Percentiles rank a stretch among this genome's conserved stretches.
phyloP scores from a whole-genome alignment of 2,113 vertebrate genomes.

The Silurus asotus region DNA sequence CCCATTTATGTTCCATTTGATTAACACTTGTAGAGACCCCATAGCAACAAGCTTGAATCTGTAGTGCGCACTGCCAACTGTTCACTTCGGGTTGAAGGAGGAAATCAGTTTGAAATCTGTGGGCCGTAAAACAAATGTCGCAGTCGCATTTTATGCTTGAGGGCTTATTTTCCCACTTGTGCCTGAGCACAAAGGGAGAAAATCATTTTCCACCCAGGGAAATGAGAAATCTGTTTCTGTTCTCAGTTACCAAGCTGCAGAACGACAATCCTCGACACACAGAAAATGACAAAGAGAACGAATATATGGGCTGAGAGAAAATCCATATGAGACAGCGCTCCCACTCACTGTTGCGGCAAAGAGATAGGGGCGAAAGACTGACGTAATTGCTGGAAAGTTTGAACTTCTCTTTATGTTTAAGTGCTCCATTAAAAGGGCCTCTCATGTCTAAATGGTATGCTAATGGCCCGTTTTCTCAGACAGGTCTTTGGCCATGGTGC shows the following conservation, averaged over 20 bases:
- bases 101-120: conserved; percentile 42
- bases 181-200: conserved; percentile 37
- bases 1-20: conserved; percentile 42
- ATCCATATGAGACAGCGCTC: conserved; percentile 43
- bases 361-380: conserved; percentile 56
- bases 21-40: conserved; percentile 41
- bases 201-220: conserved; percentile 50
- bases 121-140: conserved; percentile 44
- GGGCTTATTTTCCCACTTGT: conserved; percentile 39
- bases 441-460: conserved; percentile 57
- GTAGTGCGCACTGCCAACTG: conserved; percentile 13
- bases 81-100: conserved; percentile 25
- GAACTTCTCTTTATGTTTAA: conserved; percentile 57
- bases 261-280: conserved; percentile 47
- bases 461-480: conserved; percentile 59
- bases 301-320: conserved; percentile 51
- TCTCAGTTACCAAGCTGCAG: conserved; percentile 54
- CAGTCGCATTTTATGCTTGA: conserved; percentile 41
- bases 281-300: conserved; percentile 46
- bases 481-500: conserved; percentile 51
- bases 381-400: conserved; percentile 64
- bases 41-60: conserved; percentile 26
- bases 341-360: conserved; percentile 32
- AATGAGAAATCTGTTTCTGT: conserved; percentile 52
- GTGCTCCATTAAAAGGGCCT: conserved; percentile 56